Evolutionary conservation across 2,113 vertebrate genomes (phyloP).

Genomic region (Promerops cafer): DNA sequence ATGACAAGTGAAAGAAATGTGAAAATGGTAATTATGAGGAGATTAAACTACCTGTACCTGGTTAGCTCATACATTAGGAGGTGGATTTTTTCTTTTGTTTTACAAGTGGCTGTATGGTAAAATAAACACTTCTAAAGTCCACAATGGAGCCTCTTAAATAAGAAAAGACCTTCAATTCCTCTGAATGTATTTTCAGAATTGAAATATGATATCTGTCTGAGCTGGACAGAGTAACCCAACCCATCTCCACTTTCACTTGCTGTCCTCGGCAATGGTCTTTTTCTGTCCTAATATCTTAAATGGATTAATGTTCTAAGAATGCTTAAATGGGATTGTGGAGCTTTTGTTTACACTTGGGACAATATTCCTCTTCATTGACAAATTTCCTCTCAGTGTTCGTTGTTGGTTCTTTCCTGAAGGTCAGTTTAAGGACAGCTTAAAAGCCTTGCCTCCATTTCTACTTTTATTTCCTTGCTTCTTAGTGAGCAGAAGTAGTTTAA

Average conservation of each 20-base stretch:
- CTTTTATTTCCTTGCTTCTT: not conserved
- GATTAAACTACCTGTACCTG: not conserved
- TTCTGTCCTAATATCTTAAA: slow-evolving; percentile 34
- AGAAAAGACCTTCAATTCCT: not conserved
- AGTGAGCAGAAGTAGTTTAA: not conserved
- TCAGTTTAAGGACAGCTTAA: not conserved
- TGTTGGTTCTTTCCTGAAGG: not conserved
- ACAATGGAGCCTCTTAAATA: not conserved
- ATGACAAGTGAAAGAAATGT: not conserved
- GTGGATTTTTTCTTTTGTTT: not conserved
- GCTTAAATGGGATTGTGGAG: slow-evolving; percentile 15
- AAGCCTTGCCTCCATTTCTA: not conserved
- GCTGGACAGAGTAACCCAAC: not conserved
- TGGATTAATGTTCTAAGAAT: slow-evolving; percentile 32
- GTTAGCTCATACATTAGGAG: not conserved
- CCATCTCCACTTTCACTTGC: not conserved
- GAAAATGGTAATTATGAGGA: not conserved
- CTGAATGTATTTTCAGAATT: not conserved
- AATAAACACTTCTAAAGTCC: not conserved
- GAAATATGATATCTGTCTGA: not conserved
- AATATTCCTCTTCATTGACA: slow-evolving; percentile 14
- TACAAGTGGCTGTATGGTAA: not conserved
- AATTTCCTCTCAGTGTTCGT: not conserved
- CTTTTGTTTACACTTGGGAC: not conserved
- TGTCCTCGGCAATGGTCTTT: not conserved